Base-by-base conservation (phyloP, 2,797 vertebrate genomes). In the Threskiornis aethiopicus region DNA sequence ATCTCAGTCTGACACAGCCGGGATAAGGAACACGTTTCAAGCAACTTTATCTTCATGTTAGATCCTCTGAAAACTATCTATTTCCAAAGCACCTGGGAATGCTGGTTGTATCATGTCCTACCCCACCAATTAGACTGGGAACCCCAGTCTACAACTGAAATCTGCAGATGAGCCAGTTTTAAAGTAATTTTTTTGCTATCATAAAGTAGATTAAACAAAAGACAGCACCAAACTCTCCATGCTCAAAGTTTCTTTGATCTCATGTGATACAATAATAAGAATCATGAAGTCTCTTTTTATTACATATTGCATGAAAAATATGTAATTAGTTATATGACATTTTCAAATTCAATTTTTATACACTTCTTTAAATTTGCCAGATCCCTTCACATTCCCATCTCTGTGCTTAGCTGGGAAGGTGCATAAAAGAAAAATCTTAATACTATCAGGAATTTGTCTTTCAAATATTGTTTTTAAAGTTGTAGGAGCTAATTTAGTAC, bases 401-500 rank as follows among this genome's bases (percentile, higher is more conserved):
- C 80, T 89, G 47, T 26, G 35, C 58, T 91, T 89, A 80, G 29
- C 78, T 94, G 83, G 33, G 31, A 96, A 95, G 31, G 28, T 86
- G 4, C 64, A 90, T 69, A 64, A 16, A 70, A 62, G 24, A 83
- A 96, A 93, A 89, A 71, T 37, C 54, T 94, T 91, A 89, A 62
- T 89, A 87, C 35, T 83, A 87, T 87, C 44, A 93, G 13, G 73
- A 89, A 78, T 54, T 66, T 82, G 6, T 82, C 87, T 97, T 96
- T 96, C 93, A 97, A 95, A 97, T 92, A 81, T 25, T 86, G 59
- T 94, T 97, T 94, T 95, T 73, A 92, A 89, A 97, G 62, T 77
- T 92, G 69, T 59, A 59, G 83, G n/a, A 96, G 65, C 42, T 96
- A 96, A 97, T 97, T 96, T 97, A 95, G 42, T 96, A 96, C 77